Conservation (phyloP, 2,797 vertebrate genomes). For the Coregonus sp. region DNA sequence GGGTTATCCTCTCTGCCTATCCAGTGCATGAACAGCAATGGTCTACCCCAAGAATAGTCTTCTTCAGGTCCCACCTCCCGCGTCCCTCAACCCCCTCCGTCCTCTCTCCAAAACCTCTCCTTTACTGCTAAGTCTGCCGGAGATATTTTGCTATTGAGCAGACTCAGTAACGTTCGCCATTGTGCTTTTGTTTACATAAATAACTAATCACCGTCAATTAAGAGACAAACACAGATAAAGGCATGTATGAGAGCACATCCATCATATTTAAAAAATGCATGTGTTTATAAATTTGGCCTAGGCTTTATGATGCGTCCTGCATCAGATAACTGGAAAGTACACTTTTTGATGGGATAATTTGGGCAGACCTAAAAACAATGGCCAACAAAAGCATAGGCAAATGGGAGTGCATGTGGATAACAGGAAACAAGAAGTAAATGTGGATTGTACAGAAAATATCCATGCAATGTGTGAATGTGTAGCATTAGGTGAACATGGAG, state of each 20-base stretch:
- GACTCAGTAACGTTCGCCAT: not conserved
- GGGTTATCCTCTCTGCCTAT: conserved; percentile 4
- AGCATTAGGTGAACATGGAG: not conserved
- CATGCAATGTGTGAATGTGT: not conserved
- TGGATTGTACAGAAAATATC: not conserved
- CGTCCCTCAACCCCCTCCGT: conserved; percentile 27
- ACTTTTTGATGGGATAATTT: not conserved
- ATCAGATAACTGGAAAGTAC: not conserved
- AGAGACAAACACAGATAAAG: not conserved
- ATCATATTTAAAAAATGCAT: not conserved
- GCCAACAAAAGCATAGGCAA: too few species aligned
- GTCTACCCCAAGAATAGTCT: conserved; percentile 58
- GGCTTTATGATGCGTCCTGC: not conserved
- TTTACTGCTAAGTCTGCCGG: not conserved
- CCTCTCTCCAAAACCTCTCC: conserved; percentile 19
- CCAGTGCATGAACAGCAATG: conserved; percentile 51
- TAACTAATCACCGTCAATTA: conserved; percentile 1
- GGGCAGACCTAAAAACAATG: not conserved
- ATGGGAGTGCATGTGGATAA: not conserved
- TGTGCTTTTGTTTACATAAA: conserved; percentile 7
- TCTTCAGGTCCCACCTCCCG: conserved; percentile 36
- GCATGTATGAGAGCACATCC: not conserved
- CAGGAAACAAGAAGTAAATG: not conserved
- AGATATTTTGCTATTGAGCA: not conserved
- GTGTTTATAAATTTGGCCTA: not conserved